Conservation (phyloP, 2,888 invertebrate genomes). For the Eristalis tenax region DNA sequence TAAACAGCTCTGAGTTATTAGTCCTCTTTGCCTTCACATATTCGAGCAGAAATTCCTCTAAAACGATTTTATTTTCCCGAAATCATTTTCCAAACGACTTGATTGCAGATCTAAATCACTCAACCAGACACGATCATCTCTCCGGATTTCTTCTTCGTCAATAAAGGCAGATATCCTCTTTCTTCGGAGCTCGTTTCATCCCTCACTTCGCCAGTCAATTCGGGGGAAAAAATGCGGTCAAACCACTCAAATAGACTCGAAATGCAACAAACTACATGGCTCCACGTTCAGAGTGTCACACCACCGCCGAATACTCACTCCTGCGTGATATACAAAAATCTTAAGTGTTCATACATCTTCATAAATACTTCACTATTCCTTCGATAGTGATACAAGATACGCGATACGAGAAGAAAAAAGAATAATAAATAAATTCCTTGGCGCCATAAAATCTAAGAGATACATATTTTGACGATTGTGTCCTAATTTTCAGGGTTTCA, state of each 20-base stretch:
- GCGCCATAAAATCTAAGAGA: conserved; percentile 19
- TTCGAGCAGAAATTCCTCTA: too few species aligned
- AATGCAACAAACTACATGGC: neutral
- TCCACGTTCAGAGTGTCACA: neutral
- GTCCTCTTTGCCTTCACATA: too few species aligned
- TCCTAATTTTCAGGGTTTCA: conserved; percentile 1
- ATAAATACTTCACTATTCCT: neutral
- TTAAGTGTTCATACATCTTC: neutral
- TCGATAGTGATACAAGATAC: neutral
- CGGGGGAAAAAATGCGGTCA: neutral
- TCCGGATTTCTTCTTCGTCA: too few species aligned
- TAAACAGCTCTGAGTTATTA: too few species aligned
- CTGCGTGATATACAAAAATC: neutral
- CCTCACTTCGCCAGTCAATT: too few species aligned
- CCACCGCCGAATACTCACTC: neutral
- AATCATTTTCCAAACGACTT: too few species aligned
- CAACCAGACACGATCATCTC: too few species aligned
- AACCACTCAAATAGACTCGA: neutral
- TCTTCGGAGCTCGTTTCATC: too few species aligned
- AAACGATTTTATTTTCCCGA: too few species aligned
- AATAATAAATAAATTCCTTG: neutral
- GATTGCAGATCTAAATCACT: too few species aligned
- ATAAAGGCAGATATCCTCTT: too few species aligned
- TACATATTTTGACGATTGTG: conserved; percentile 5
- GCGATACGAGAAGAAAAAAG: neutral